Base-by-base conservation (phyloP, 2,888 invertebrate species). In the Agrypnus murinus region DNA sequence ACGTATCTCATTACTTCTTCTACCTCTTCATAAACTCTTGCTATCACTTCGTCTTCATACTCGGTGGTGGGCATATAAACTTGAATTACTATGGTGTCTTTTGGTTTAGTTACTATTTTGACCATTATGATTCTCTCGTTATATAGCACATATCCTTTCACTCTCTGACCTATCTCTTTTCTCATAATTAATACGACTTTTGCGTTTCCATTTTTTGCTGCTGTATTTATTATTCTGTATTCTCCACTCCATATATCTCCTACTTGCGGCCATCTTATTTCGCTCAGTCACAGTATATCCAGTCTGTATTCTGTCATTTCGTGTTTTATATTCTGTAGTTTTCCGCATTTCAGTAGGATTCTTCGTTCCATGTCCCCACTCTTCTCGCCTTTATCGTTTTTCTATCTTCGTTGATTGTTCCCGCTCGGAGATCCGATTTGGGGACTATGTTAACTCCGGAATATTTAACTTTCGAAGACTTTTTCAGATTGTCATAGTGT, bases 271-370 rank as follows among this genome's bases (percentile, higher is more conserved):
- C 19, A 19, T 9, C 46, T 46, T 46, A 8, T 8, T 46, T 46
- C 15, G 17, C 46, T 46, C 9, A 46, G 7, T 7, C 7, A 17
- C 19, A 46, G 17, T 46, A 19, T 46, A 46, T 19, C 46, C 65
- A 40, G 64, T 25, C n/a, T 50, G 45, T 32, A 48, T 40, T 55
- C 68, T 19, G 34, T 48, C 34, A 34, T 55, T 45, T 36, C 36
- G 36, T 36, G 9, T 36, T 36, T 36, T 36, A 36, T 36, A 10
- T 36, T 36, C 10, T 8, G 7, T 36, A 36, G 9, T 36, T 36
- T 36, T 36, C 36, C 36, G 36, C 36, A 36, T 36, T 36, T 36
- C 7, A 36, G 36, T 9, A 36, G 36, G 36, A 10, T 36, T 36
- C 36, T 36, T 8, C 7, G 36, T 36, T 36, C 36, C 36, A 36